A percentile compares a stretch with the other conserved stretches of the same genome.
Conservation (phyloP, 2,888 invertebrate genomes). For the Drosophila mayaguana region DNA sequence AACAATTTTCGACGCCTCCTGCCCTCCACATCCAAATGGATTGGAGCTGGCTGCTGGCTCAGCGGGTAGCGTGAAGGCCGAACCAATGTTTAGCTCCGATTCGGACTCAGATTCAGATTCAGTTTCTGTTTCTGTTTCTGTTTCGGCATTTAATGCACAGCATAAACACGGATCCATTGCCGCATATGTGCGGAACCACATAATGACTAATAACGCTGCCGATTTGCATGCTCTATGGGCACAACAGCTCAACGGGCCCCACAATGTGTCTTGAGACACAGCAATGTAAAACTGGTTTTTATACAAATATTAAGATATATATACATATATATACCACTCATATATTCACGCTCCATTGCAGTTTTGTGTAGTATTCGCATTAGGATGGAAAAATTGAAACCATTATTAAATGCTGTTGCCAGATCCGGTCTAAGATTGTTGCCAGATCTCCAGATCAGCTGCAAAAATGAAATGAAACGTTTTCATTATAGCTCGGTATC, state of each 20-base stretch:
- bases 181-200: constrained; percentile 30
- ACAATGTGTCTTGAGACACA: constrained; percentile 25
- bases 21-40: constrained; percentile 31
- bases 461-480: constrained; percentile 21
- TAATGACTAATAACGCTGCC: constrained; percentile 59
- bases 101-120: background rate
- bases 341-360: constrained; percentile 16
- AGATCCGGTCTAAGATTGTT: constrained; percentile 35
- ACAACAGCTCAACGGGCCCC: constrained; percentile 15
- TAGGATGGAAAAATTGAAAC: constrained; percentile 35
- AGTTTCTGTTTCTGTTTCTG: background rate
- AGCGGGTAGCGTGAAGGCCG: constrained; percentile 58
- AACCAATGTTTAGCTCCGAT: constrained; percentile 13
- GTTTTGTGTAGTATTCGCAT: constrained; percentile 6
- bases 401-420: constrained; percentile 37
- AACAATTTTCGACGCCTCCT: constrained; percentile 56
- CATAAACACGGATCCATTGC: constrained; percentile 18
- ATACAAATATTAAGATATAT: constrained; percentile 1
- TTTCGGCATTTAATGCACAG: constrained; percentile 20
- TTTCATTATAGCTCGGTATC: constrained; percentile 19
- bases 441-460: constrained; percentile 18
- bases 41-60: constrained; percentile 40
- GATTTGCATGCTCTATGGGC: constrained; percentile 56
- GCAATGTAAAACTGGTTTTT: constrained; percentile 46
- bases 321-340: constrained; percentile 1